A percentile compares a stretch with the other conserved stretches of the same genome.
Evolutionary conservation across 2,113 vertebrate genomes (phyloP).

Genomic region (Mastomys natalensis): DNA sequence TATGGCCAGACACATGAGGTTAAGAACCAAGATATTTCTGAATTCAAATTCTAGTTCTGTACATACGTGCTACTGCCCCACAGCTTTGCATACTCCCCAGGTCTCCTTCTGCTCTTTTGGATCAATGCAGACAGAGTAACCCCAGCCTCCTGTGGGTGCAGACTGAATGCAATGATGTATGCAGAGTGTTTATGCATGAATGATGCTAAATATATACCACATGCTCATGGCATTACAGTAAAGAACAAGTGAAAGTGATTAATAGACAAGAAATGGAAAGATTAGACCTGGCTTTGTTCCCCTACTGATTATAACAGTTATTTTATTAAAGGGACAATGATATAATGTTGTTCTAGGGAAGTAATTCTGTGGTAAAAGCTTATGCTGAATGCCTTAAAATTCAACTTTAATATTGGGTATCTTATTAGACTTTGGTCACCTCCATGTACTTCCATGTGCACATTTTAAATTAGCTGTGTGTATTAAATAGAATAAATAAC

Average conservation of each 20-base stretch:
- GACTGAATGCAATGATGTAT: neutral
- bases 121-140: neutral
- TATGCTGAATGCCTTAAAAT: neutral
- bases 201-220: neutral
- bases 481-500: neutral
- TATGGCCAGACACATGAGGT: neutral
- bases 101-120: neutral
- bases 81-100: no score
- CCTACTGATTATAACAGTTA: neutral
- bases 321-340: neutral
- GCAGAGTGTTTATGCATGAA: neutral
- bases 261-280: neutral
- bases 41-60: neutral
- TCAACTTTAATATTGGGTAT: neutral
- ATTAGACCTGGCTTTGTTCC: neutral
- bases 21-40: neutral
- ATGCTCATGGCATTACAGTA: neutral
- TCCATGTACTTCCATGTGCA: neutral
- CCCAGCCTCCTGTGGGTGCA: neutral
- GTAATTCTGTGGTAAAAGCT: neutral
- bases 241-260: neutral
- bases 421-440: neutral
- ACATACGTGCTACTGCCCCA: neutral
- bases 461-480: neutral
- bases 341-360: neutral